A percentile compares a stretch with the other conserved stretches of the same genome.
Evolutionary conservation across 2,888 invertebrate genomes (phyloP).

Genomic region (Cylindroiulus punctatus): DNA sequence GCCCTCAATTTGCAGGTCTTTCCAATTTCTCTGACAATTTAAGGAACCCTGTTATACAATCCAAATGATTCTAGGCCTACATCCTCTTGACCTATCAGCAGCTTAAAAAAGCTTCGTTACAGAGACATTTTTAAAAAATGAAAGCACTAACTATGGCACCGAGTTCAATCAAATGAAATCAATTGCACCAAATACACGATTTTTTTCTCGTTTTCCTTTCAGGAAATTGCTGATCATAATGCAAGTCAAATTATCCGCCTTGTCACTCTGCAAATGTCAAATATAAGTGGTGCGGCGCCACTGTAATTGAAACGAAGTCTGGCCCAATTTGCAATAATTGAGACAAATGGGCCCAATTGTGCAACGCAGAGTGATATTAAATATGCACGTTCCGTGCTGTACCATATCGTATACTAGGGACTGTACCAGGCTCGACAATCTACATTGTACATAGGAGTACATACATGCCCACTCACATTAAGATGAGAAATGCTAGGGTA

Average conservation of each 20-base stretch:
- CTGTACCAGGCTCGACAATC: too few species aligned
- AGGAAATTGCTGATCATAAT: constrained; percentile 32
- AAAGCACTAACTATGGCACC: neutral
- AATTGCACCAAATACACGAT: neutral
- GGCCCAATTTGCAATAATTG: constrained; percentile 19
- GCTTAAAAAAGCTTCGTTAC: too few species aligned
- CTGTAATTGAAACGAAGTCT: constrained; percentile 32
- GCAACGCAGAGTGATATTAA: constrained; percentile 16
- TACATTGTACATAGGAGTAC: too few species aligned
- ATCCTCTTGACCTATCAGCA: too few species aligned
- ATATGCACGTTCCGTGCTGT: neutral
- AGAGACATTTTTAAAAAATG: neutral
- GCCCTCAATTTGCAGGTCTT: too few species aligned
- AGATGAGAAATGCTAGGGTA: constrained; percentile 25
- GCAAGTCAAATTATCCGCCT: constrained; percentile 24
- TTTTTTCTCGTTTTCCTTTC: constrained; percentile 25
- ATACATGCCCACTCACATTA: neutral
- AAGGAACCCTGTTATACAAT: too few species aligned
- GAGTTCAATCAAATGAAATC: constrained; percentile 32
- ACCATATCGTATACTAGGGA: neutral
- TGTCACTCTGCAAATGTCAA: constrained; percentile 26
- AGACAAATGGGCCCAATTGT: constrained; percentile 13
- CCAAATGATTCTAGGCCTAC: too few species aligned
- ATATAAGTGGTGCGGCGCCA: constrained; percentile 16
- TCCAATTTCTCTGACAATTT: too few species aligned